Evolutionary conservation across 2,113 vertebrate genomes (phyloP), one percentile per base, ranked within the genome.

Genomic region (Dromiciops gliroides): DNA sequence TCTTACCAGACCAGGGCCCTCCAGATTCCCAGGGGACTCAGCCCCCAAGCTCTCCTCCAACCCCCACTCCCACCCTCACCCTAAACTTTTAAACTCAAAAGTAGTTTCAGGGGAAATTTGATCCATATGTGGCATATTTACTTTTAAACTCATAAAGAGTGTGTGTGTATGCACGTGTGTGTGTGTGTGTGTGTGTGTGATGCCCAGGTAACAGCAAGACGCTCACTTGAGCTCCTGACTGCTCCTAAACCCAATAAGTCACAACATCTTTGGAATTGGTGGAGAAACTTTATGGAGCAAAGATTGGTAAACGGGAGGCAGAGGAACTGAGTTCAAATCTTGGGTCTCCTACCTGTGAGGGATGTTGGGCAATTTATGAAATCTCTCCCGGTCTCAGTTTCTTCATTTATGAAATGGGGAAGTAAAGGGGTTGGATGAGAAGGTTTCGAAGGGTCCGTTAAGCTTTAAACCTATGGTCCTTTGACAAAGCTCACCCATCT

Each of bases 351-450:
- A 48, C 5, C 60, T 1, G 2, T 50, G 22, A 49, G 47, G 56
- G 50, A 60, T 48, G 48, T 1, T 0, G 6, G 48, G 31, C 24
- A 19, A 51, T 49, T 49, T 14, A 0, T 9, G 31, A 12, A 0
- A 11, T 37, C 44, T 90, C 67, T 83, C 90, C 89, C 56, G 47
- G 9, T 28, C 48, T 95, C 89, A 0, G 60, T 93, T 50, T 94
- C 16, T 90, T 89, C 50, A 3, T 37, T 28, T 47, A 16, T 67
- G 25, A 94, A 47, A 89, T 0, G 44, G 28, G 37, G 67, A 44
- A 53, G 8, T 6, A 2, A 25, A 8, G 0, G 0, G 52, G 6
- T 1, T 1, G n/a, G 1, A 83, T 2, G 8, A 44, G 19, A 44
- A 22, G 4, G 19, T 8, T 83, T 44, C 67, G 44, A 44, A 44